A percentile compares a stretch with the other conserved stretches of the same genome.
phyloP scores from a whole-genome alignment of 2,797 vertebrate species.

The Typhlichthys eigenmanni region DNA sequence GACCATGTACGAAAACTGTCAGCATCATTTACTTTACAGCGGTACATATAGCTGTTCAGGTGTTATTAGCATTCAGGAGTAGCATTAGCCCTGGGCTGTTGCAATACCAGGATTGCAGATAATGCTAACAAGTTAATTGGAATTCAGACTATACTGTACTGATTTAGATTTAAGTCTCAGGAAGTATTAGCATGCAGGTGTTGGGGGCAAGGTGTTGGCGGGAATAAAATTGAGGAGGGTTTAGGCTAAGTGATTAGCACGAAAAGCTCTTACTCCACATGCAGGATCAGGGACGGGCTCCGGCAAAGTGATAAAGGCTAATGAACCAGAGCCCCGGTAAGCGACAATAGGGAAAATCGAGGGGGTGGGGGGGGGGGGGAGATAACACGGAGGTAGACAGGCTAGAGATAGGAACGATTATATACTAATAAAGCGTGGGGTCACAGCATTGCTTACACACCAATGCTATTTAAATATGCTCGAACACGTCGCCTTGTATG shows the following conservation, averaged over 20 bases:
- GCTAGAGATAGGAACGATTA: slow-evolving; percentile 23
- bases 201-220: slow-evolving; percentile 15
- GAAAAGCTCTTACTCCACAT: slow-evolving; percentile 54
- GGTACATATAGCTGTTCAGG: slow-evolving; percentile 23
- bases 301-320: slow-evolving; percentile 38
- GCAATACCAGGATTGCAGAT: slow-evolving; percentile 57
- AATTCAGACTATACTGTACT: slow-evolving; percentile 40
- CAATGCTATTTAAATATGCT: slow-evolving; percentile 11
- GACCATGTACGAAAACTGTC: slow-evolving; percentile 1
- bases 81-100: slow-evolving; percentile 40
- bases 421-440: slow-evolving; percentile 6
- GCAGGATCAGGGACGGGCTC: slow-evolving; percentile 46
- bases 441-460: slow-evolving; percentile 10
- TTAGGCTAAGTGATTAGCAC: slow-evolving; percentile 56
- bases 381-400: slow-evolving; percentile 7
- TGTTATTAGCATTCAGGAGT: slow-evolving; percentile 50
- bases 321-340: slow-evolving; percentile 46
- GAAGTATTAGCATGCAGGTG: slow-evolving; percentile 64
- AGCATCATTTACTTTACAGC: slow-evolving; percentile 16
- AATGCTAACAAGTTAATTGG: slow-evolving; percentile 60
- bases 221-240: slow-evolving; percentile 26
- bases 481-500: slow-evolving; percentile 16
- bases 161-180: slow-evolving; percentile 33
- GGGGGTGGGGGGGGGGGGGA: neutral
- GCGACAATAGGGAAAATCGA: neutral